Evolutionary conservation across 2,888 invertebrate genomes (phyloP).

Genomic region (Troides aeacus): DNA sequence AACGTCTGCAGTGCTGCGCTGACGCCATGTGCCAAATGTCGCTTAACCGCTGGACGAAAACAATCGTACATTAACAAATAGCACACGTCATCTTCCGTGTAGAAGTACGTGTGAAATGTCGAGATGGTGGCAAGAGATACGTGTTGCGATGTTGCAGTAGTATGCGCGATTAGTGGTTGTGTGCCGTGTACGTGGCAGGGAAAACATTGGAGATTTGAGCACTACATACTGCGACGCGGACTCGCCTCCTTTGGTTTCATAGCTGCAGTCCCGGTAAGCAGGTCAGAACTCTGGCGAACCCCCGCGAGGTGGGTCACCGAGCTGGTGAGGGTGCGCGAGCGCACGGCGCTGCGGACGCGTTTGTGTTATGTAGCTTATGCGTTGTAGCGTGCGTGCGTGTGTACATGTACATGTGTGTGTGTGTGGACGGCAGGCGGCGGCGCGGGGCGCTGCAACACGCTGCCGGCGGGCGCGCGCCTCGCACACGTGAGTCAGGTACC

Average conservation of each 20-base stretch:
- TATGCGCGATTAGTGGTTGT: too few species aligned
- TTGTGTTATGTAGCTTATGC: neutral
- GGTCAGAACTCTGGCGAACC: neutral
- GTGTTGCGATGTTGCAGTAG: too few species aligned
- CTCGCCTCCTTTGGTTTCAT: neutral
- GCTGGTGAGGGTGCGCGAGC: neutral
- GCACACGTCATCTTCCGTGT: too few species aligned
- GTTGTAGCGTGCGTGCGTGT: neutral
- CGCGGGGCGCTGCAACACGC: conserved; percentile 86
- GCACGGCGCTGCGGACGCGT: neutral
- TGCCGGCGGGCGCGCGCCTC: conserved; percentile 81
- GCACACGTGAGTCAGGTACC: conserved; percentile 57
- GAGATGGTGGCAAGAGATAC: too few species aligned
- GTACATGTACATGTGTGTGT: conserved; percentile 33
- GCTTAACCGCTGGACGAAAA: too few species aligned
- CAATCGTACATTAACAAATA: too few species aligned
- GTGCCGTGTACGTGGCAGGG: too few species aligned
- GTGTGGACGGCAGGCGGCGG: conserved; percentile 88
- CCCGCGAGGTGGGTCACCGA: neutral
- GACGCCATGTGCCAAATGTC: too few species aligned
- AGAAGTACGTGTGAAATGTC: too few species aligned
- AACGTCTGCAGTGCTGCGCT: too few species aligned
- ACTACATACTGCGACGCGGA: neutral
- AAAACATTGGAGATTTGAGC: too few species aligned
- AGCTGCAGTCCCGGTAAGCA: too few species aligned